Conservation (phyloP, 2,888 invertebrate species). For the Brachypalpus laphriformis region DNA sequence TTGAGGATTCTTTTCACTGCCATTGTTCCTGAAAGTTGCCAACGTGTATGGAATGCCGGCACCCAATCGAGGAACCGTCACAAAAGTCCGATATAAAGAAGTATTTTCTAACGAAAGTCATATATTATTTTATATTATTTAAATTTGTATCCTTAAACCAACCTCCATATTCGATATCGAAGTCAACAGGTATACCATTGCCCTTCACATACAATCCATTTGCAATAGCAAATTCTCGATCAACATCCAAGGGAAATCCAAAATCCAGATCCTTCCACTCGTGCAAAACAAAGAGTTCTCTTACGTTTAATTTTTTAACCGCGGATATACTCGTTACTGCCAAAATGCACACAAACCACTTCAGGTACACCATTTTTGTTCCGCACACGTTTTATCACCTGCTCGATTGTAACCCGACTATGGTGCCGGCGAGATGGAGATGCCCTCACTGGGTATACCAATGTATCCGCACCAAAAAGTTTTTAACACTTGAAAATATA, state of each 20-base stretch:
- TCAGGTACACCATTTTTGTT: constrained; percentile 21
- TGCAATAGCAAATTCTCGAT: constrained; percentile 82
- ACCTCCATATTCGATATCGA: constrained; percentile 80
- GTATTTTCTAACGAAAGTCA: constrained; percentile 74
- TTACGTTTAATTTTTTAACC: constrained; percentile 18
- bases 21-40: constrained; percentile 84
- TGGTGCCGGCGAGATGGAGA: background rate
- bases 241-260: constrained; percentile 84
- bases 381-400: constrained; percentile 39
- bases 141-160: background rate
- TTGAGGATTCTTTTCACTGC: constrained; percentile 79
- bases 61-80: constrained; percentile 89
- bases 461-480: no score
- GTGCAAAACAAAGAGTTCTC: constrained; percentile 82
- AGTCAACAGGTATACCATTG: constrained; percentile 85
- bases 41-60: constrained; percentile 88
- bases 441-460: background rate
- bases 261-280: constrained; percentile 88
- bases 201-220: constrained; percentile 85
- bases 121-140: background rate
- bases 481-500: background rate
- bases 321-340: background rate
- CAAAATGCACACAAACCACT: constrained; percentile 12
- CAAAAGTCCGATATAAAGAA: constrained; percentile 85
- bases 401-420: constrained; percentile 42